Percentiles rank a stretch among this genome's conserved stretches.
Evolutionary conservation across 2,113 vertebrate genomes (phyloP).

Genomic region (Misgurnus anguillicaudatus): DNA sequence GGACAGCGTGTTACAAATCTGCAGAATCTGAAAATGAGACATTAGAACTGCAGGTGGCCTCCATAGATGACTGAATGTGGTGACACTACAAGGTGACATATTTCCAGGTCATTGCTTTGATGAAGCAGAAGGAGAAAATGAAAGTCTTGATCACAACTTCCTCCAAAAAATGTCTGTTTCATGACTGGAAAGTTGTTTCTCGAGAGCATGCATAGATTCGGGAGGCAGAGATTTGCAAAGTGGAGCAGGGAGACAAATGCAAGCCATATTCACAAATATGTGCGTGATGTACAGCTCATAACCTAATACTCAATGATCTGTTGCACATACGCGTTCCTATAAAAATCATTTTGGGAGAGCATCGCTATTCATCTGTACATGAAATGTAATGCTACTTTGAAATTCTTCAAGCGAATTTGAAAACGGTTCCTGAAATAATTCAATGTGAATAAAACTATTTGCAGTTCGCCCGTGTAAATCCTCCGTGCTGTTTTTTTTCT

Average conservation of each 20-base stretch:
- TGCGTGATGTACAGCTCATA: constrained; percentile 9
- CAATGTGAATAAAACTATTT: constrained; percentile 44
- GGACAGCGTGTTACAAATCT: constrained; percentile 27
- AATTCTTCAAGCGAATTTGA: constrained; percentile 3
- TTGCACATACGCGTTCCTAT: not conserved
- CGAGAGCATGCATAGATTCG: not conserved
- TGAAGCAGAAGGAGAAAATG: constrained; percentile 16
- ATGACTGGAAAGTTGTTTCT: constrained; percentile 1
- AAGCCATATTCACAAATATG: constrained; percentile 5
- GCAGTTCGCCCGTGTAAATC: constrained; percentile 46
- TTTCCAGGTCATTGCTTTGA: constrained; percentile 42
- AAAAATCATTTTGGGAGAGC: not conserved
- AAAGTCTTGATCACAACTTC: constrained; percentile 26
- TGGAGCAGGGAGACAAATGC: not conserved
- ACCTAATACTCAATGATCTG: not conserved
- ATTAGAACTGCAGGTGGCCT: constrained; percentile 36
- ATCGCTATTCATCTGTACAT: constrained; percentile 5
- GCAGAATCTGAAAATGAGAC: constrained; percentile 40
- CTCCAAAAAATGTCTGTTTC: not conserved
- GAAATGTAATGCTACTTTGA: not conserved
- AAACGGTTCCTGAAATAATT: constrained; percentile 35
- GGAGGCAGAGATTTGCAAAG: not conserved
- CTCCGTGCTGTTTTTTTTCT: constrained; percentile 29
- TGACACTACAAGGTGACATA: constrained; percentile 38
- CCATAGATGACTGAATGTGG: constrained; percentile 32